Conservation (phyloP, 2,888 invertebrate genomes). For the Geophilus truncorum region DNA sequence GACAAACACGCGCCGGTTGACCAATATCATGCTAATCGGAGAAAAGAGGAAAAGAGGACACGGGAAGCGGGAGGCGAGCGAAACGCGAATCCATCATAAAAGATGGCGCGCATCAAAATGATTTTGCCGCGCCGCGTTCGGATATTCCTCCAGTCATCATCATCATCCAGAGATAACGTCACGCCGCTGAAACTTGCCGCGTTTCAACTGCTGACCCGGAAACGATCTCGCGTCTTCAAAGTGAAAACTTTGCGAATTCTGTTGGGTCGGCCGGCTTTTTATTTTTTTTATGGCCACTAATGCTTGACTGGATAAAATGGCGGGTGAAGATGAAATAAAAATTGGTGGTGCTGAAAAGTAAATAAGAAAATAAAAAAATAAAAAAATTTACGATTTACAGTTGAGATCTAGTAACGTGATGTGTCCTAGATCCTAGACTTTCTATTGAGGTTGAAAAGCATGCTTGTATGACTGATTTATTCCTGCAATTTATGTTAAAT, state of each 20-base stretch:
- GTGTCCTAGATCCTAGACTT: no score
- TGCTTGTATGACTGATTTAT: no score
- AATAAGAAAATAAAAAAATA: background rate
- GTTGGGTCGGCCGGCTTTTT: background rate
- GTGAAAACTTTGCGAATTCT: background rate
- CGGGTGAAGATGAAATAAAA: background rate
- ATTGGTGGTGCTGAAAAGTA: background rate
- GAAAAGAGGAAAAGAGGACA: background rate
- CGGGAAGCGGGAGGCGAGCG: background rate
- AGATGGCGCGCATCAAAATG: background rate
- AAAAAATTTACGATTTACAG: no score
- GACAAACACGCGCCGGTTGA: background rate
- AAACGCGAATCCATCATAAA: background rate
- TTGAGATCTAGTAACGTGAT: no score
- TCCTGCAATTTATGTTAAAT: no score
- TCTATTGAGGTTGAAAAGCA: no score
- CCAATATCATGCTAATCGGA: constrained; percentile 5
- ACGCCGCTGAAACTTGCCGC: background rate
- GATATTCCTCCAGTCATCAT: background rate
- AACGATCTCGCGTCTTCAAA: background rate
- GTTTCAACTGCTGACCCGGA: background rate
- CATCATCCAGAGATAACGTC: background rate
- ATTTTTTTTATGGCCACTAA: background rate
- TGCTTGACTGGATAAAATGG: no score
- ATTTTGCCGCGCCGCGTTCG: background rate